Evolutionary conservation across 2,797 vertebrate species (phyloP).

Genomic region (Alca torda): DNA sequence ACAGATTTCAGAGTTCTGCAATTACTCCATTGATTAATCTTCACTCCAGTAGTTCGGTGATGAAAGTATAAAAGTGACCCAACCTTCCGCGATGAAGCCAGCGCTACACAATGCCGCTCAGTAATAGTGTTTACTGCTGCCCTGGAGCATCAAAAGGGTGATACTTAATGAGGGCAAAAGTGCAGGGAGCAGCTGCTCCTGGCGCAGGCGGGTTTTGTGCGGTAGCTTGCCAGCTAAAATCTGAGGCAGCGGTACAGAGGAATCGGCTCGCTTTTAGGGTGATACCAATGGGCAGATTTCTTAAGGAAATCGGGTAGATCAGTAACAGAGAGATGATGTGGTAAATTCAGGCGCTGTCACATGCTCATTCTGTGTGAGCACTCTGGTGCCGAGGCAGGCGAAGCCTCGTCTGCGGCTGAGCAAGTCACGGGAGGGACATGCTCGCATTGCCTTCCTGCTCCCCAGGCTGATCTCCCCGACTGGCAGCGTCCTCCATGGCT

Average conservation of each 20-base stretch:
- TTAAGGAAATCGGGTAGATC: neutral
- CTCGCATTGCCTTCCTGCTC: fast-evolving
- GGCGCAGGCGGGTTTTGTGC: neutral
- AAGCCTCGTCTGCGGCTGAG: neutral
- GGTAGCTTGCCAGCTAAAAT: neutral
- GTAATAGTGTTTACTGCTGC: neutral
- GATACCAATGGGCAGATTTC: neutral
- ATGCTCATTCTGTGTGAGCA: fast-evolving
- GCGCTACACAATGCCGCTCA: neutral
- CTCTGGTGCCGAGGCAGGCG: neutral
- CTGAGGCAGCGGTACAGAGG: neutral
- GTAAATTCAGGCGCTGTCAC: neutral
- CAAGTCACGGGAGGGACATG: neutral
- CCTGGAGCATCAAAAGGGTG: slow-evolving; percentile 11
- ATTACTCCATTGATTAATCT: slow-evolving; percentile 12
- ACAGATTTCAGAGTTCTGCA: slow-evolving; percentile 6
- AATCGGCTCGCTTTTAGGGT: neutral
- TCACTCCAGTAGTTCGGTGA: neutral
- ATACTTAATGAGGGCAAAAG: slow-evolving; percentile 19
- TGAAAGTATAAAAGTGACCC: slow-evolving; percentile 17
- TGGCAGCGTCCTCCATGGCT: neutral
- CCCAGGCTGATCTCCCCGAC: fast-evolving
- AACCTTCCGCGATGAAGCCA: neutral
- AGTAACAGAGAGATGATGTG: neutral
- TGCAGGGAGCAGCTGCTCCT: neutral